Conservation (phyloP, 2,113 vertebrate genomes). For the Paraplagusia blochii region DNA sequence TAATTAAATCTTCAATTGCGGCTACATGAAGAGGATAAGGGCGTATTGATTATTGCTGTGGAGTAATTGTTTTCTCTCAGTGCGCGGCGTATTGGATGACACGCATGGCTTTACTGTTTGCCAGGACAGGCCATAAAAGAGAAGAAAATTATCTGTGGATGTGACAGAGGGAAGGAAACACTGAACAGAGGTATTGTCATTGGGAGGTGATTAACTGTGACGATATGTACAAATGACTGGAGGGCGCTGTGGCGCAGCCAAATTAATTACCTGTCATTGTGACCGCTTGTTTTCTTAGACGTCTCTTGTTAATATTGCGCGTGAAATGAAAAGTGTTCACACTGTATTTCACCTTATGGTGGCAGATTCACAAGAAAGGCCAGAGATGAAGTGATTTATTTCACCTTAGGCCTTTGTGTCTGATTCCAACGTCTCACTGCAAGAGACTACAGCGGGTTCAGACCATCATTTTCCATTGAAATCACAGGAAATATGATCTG, state of each 20-base stretch:
- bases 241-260: conserved; percentile 49
- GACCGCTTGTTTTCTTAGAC: conserved; percentile 67
- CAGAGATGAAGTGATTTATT: conserved; percentile 11
- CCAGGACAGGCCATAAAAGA: conserved; percentile 4
- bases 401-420: not conserved
- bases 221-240: conserved; percentile 62
- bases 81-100: conserved; percentile 39
- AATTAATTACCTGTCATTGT: conserved; percentile 76
- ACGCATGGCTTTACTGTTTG: conserved; percentile 37
- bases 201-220: conserved; percentile 69
- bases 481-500: no score
- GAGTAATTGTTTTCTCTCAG: conserved; percentile 48
- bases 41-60: conserved; percentile 47
- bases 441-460: no score
- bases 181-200: conserved; percentile 50
- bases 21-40: conserved; percentile 54
- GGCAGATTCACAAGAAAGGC: conserved; percentile 5
- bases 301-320: conserved; percentile 41
- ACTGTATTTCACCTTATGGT: conserved; percentile 7
- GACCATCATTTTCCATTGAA: no score
- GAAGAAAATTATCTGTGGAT: conserved; percentile 39
- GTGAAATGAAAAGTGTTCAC: conserved; percentile 6
- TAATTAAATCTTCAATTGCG: conserved; percentile 60
- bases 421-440: no score
- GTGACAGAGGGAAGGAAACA: conserved; percentile 43